Base-by-base conservation (phyloP, 92 coral and sea anemone genomes). In the Porites divaricata region DNA sequence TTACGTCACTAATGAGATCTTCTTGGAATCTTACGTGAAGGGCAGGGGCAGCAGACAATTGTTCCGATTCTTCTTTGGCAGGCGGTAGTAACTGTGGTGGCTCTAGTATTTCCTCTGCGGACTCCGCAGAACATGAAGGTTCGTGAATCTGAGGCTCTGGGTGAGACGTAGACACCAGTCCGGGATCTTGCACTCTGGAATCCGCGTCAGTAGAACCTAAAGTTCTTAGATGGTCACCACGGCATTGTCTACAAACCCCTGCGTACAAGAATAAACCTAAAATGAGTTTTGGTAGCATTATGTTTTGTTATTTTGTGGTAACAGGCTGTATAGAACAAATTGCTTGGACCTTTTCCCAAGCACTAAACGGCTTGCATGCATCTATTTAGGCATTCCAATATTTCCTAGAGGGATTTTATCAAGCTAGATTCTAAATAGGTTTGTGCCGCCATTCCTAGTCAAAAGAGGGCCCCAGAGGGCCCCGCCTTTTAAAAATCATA, bases 1-100 rank as follows among this genome's bases (percentile, higher is more conserved):
- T 74, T 19, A 74, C 78, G 64, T 74, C 78, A 74, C 78, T 74
- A 74, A 74, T 74, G 50, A 53, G 78, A 74, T 74, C 78, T 74
- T 74, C 78, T 23, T 74, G 78, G 78, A 74, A 51, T 74, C 78
- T 74, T 74, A 74, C 78, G 48, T 51, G 78, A 74, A 52, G 65
- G 78, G 24, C 78, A 52, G 28, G 78, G 78, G 1, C 64, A 74
- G 78, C 78, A 74, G 78, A 74, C 65, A 74, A 74, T 20, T 74
- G 78, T 74, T 74, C 78, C 13, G 49, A 74, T 74, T 74, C 78
- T 74, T 51, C 64, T 52, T 63, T 74, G 51, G 78, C 78, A 74
- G 64, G 78, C 22, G 78, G 41, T 28, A 28, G 78, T 74, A 74
- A 74, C 78, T 74, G 63, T 8, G 78, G 63, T 74, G 52, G 78